Evolutionary conservation across 2,797 vertebrate species (phyloP).

Genomic region (Phyllotis vaccarum): DNA sequence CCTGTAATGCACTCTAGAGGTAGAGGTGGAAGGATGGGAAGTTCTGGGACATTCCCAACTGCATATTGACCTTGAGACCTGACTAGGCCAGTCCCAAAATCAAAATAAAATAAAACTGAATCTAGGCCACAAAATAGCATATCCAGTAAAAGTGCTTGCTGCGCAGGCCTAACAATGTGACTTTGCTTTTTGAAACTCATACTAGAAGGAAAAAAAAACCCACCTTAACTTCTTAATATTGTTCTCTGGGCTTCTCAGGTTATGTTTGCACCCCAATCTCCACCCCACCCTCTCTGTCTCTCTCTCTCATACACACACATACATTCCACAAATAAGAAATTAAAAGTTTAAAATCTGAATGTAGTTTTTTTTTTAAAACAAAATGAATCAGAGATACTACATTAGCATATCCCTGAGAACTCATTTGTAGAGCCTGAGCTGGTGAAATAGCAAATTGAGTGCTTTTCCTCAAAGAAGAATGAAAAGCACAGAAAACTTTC

Average conservation of each 20-base stretch:
- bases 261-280: not conserved
- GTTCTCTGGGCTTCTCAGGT: not conserved
- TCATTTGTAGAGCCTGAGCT: slow-evolving; percentile 44
- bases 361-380: not conserved
- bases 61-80: not conserved
- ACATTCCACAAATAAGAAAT: not conserved
- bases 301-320: not conserved
- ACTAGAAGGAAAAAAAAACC: not conserved
- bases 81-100: not conserved
- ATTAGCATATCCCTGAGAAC: slow-evolving; percentile 35
- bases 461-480: slow-evolving; percentile 44
- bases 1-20: not conserved
- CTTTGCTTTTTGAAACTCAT: not conserved
- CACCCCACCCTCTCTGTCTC: not conserved
- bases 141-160: not conserved
- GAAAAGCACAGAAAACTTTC: slow-evolving; percentile 31
- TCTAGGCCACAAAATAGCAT: not conserved
- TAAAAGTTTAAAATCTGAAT: not conserved
- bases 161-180: not conserved
- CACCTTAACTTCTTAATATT: not conserved
- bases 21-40: not conserved
- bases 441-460: slow-evolving; percentile 47
- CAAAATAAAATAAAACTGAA: not conserved
- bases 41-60: not conserved
- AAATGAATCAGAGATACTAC: slow-evolving; percentile 29